phyloP scores from a whole-genome alignment of 2,797 vertebrate genomes.

The Mus spretus region DNA sequence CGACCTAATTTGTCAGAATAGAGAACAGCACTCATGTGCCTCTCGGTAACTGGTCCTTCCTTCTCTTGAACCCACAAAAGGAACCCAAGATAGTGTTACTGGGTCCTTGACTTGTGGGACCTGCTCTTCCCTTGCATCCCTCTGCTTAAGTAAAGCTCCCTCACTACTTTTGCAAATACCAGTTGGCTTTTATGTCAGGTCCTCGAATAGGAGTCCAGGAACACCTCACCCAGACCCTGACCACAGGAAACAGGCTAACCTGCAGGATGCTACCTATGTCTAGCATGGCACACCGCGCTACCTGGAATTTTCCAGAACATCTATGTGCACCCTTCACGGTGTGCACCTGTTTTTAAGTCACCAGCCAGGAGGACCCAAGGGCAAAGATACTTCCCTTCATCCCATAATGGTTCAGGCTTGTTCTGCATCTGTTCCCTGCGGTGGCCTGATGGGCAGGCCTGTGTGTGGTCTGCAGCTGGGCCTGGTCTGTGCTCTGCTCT shows the following conservation, averaged over 20 bases:
- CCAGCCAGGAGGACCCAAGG: background rate
- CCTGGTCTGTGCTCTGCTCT: background rate
- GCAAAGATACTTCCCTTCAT: background rate
- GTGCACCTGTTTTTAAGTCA: background rate
- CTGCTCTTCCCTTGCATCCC: too few species aligned
- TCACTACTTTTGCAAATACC: background rate
- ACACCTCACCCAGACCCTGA: background rate
- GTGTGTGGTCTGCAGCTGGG: too few species aligned
- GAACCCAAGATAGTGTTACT: too few species aligned
- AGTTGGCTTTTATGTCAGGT: background rate
- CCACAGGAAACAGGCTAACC: background rate
- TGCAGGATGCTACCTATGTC: background rate
- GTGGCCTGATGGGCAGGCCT: rapidly evolving
- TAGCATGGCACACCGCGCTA: rapidly evolving
- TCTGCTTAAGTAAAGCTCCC: too few species aligned
- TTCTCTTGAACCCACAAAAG: background rate
- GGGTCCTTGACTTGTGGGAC: background rate
- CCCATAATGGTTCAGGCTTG: rapidly evolving
- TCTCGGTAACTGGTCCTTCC: background rate
- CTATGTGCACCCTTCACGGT: rapidly evolving
- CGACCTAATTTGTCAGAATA: background rate
- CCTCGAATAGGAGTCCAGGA: background rate
- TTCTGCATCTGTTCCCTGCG: background rate
- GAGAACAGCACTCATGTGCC: background rate
- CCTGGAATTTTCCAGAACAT: too few species aligned